Percentiles rank a stretch among this genome's conserved stretches.
These are phyloP conservation scores for Beaufortia kweichowensis DNA, from an alignment of 2,113 vertebrate species.

Conservation along the genomic window DNA sequence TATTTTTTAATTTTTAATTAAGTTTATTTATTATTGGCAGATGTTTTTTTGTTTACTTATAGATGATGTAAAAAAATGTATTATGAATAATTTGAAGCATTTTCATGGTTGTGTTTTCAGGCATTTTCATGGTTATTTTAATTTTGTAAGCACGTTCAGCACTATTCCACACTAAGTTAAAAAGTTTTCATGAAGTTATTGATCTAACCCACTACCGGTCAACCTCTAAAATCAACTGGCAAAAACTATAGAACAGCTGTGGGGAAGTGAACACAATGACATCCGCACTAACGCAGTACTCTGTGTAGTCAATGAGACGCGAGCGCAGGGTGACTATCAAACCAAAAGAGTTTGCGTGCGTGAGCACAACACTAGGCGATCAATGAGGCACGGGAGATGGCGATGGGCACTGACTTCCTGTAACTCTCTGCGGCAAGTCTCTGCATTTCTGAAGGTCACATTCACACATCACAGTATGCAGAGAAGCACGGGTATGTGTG, in stretches of 20 bases:
- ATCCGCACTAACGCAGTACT: conserved; percentile 1
- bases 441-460: conserved; percentile 68
- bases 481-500: background rate
- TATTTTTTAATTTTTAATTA: too few relatives aligned
- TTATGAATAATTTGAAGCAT: too few relatives aligned
- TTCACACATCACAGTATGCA: conserved; percentile 18
- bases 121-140: too few relatives aligned
- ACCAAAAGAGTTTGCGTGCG: conserved; percentile 45
- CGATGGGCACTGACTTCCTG: conserved; percentile 31
- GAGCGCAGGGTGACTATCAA: conserved; percentile 56
- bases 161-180: too few relatives aligned
- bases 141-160: too few relatives aligned
- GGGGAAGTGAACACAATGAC: conserved; percentile 62
- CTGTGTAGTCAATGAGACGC: conserved; percentile 46
- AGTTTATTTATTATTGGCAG: too few relatives aligned
- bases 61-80: too few relatives aligned
- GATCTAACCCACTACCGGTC: too few relatives aligned
- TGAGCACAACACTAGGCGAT: conserved; percentile 50
- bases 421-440: conserved; percentile 64
- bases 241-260: conserved; percentile 65
- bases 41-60: too few relatives aligned
- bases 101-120: too few relatives aligned
- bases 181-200: too few relatives aligned
- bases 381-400: conserved; percentile 24
- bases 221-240: conserved; percentile 66